Evolutionary conservation across 1,140 invertebrate species (phyloP), one percentile per base, ranked within the genome.

Genomic region (Euwallacea fornicatus): DNA sequence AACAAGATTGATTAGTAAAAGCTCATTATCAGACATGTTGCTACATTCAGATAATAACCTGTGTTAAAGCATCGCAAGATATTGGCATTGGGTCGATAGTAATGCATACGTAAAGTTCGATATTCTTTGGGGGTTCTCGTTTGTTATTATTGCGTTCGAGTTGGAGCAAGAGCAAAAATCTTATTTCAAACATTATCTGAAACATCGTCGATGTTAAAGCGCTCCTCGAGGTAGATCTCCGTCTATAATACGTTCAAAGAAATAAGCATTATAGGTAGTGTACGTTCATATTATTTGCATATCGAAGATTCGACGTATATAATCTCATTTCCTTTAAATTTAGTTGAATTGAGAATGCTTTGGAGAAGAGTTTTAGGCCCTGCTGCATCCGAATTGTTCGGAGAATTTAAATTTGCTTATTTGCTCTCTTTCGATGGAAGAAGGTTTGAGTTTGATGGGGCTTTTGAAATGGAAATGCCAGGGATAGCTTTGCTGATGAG

Each of bases 281-380:
- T 63, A 63, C 61, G 61, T 47, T 66, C 47, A 66, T 66, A 53
- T 55, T 66, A 66, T 66, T 66, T 66, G 64, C 64, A 66, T 66
- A 66, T 66, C 11, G 47, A 66, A 66, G 64, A 66, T 66, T 66
- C 64, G 56, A 69, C 66, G 42, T 58, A 61, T 42, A 55, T 69
- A 69, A 69, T 61, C 50, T 33, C 50, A 69, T 69, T 55, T 69
- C 42, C 64, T 54, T 42, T 41, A 16, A 43, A 66, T 66, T 41
- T 47, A 47, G 61, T 63, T 63, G 11, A 47, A 44, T 43, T 47
- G 9, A 61, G 54, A 56, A 56, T 21, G 54, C 16, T 21, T 56
- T 56, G 11, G 8, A 42, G 16, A 44, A 47, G 61, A 44, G 61
- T 63, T 63, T 63, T 63, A 44, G 61, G 41, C 13, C 43, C 41